Conservation (phyloP, 2,113 vertebrate genomes). For the Pantherophis guttatus region DNA sequence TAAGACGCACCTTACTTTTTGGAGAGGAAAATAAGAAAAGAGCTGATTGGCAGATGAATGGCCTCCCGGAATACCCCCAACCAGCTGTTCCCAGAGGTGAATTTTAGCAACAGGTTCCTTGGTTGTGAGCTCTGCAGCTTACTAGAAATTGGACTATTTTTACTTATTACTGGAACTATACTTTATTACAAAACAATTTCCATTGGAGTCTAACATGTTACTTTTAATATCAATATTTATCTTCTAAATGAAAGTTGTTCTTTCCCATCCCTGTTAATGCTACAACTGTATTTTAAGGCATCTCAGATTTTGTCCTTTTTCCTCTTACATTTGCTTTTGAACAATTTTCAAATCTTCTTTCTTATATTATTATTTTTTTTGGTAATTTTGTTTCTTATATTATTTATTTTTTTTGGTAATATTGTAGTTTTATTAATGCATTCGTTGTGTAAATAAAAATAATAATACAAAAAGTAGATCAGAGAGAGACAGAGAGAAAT, state of each 20-base stretch:
- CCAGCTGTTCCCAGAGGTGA: no score
- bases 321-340: neutral
- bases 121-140: no score
- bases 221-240: neutral
- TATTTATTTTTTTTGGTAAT: neutral
- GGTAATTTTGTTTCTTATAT: neutral
- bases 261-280: neutral
- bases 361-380: neutral
- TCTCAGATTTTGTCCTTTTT: neutral
- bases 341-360: neutral
- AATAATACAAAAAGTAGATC: neutral
- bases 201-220: neutral
- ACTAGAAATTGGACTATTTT: neutral
- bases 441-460: neutral
- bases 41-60: no score
- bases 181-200: neutral
- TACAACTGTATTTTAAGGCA: neutral
- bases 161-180: neutral
- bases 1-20: no score
- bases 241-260: neutral
- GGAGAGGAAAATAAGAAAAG: no score
- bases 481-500: neutral
- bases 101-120: no score
- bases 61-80: no score
- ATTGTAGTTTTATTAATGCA: neutral